A percentile compares a stretch with the other conserved stretches of the same genome.
Evolutionary conservation across 1,140 invertebrate genomes (phyloP).

Genomic region (Antheraea pernyi): DNA sequence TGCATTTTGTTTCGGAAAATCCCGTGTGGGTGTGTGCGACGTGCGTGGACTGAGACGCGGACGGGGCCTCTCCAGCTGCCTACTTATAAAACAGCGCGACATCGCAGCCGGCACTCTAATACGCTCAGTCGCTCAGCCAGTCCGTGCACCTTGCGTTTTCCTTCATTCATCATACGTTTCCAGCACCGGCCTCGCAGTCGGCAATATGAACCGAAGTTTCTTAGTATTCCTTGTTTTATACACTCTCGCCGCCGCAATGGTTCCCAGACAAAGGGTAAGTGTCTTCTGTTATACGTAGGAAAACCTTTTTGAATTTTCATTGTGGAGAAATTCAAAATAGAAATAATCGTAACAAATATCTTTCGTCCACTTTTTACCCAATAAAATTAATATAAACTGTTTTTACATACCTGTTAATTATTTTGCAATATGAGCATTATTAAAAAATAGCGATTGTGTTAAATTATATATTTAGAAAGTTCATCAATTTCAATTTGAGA

Average conservation of each 20-base stretch:
- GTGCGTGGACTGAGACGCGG: slow-evolving; percentile 3
- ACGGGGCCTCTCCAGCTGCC: slow-evolving; percentile 27
- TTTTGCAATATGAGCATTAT: too few species aligned
- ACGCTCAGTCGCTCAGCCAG: slow-evolving; percentile 34
- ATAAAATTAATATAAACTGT: too few species aligned
- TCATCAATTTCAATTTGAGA: too few species aligned
- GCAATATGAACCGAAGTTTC: slow-evolving; percentile 38
- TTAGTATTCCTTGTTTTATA: slow-evolving; percentile 32
- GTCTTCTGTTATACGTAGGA: neutral
- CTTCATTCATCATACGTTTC: slow-evolving; percentile 6
- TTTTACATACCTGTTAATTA: too few species aligned
- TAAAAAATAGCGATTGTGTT: too few species aligned
- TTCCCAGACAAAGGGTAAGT: slow-evolving; percentile 46
- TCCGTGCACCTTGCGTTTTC: slow-evolving; percentile 28
- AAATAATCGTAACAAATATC: too few species aligned
- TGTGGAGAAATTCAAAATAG: too few species aligned
- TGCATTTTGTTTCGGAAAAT: neutral
- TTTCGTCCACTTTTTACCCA: too few species aligned
- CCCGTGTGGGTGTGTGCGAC: neutral
- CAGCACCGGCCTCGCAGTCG: slow-evolving; percentile 8
- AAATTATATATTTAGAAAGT: too few species aligned
- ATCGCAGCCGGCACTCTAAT: slow-evolving; percentile 37
- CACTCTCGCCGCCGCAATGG: slow-evolving; percentile 37
- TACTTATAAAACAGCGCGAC: slow-evolving; percentile 42
- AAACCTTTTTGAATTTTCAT: neutral